phyloP scores from a whole-genome alignment of 23 tunicate species.

The Clavelina lepadiformis region DNA sequence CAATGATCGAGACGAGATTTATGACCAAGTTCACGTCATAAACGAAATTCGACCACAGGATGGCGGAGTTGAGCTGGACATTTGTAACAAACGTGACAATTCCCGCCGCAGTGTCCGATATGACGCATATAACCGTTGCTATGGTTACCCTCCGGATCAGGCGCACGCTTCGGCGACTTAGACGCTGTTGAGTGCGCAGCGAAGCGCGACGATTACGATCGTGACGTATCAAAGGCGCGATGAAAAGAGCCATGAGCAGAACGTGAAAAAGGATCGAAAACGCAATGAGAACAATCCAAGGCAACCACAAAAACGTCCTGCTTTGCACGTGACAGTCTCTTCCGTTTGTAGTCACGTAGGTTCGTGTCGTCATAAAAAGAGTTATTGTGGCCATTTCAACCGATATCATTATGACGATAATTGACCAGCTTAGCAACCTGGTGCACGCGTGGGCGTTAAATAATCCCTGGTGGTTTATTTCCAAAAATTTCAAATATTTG shows the following conservation, averaged over 20 bases:
- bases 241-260: constrained; percentile 1
- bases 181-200: background rate
- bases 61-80: background rate
- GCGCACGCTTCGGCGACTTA: background rate
- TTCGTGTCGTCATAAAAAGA: constrained; percentile 10
- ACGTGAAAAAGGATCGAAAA: constrained; percentile 2
- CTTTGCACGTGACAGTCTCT: background rate
- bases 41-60: constrained; percentile 4
- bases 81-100: background rate
- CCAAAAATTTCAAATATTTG: no score
- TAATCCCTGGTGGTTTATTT: no score
- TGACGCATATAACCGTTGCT: background rate
- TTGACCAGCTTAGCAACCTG: background rate
- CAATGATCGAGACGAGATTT: constrained; percentile 1
- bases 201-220: background rate
- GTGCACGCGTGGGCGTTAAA: background rate
- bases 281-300: constrained; percentile 9
- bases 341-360: background rate
- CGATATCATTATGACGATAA: constrained; percentile 1
- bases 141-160: background rate
- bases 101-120: constrained; percentile 2
- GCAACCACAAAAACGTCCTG: background rate
- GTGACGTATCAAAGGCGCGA: constrained; percentile 3
- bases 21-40: constrained; percentile 13
- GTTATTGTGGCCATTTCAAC: background rate